phyloP scores from a whole-genome alignment of 2,797 vertebrate species.

The Tinamus major region DNA sequence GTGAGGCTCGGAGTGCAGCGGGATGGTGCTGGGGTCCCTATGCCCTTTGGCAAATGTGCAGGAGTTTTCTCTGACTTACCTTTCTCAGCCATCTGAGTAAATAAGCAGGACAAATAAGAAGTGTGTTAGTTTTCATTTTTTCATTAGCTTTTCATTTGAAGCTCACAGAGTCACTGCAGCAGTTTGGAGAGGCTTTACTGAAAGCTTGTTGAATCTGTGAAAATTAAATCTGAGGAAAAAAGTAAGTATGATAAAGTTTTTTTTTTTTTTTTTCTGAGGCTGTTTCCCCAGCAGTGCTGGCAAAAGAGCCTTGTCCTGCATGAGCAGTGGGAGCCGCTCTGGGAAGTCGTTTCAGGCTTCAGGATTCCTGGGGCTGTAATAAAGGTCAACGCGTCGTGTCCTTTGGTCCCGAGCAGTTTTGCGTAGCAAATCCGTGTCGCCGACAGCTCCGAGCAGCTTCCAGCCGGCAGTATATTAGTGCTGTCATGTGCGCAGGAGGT shows the following conservation, averaged over 20 bases:
- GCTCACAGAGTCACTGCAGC: background rate
- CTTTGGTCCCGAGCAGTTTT: slow-evolving; percentile 2
- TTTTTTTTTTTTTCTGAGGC: background rate
- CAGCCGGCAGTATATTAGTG: background rate
- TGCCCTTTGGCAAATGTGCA: background rate
- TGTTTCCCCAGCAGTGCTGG: background rate
- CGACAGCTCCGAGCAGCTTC: background rate
- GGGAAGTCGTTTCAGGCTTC: slow-evolving; percentile 13
- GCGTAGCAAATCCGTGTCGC: background rate
- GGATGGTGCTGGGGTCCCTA: background rate
- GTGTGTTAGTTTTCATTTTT: slow-evolving; percentile 38
- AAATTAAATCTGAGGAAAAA: background rate
- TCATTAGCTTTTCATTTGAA: slow-evolving; percentile 56
- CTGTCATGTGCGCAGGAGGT: background rate
- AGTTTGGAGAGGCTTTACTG: slow-evolving; percentile 9
- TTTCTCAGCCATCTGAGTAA: background rate
- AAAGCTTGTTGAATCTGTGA: slow-evolving; percentile 24
- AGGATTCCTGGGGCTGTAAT: background rate
- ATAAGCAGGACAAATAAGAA: slow-evolving; percentile 12
- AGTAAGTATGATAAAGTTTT: background rate
- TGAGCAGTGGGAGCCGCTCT: background rate
- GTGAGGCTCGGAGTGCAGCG: background rate
- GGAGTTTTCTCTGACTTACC: background rate
- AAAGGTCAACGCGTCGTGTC: slow-evolving; percentile 49
- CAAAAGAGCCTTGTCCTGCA: background rate